These are phyloP conservation scores for Tachystola acroxantha DNA, from an alignment of 2,888 invertebrate species.

Conservation along the genomic window DNA sequence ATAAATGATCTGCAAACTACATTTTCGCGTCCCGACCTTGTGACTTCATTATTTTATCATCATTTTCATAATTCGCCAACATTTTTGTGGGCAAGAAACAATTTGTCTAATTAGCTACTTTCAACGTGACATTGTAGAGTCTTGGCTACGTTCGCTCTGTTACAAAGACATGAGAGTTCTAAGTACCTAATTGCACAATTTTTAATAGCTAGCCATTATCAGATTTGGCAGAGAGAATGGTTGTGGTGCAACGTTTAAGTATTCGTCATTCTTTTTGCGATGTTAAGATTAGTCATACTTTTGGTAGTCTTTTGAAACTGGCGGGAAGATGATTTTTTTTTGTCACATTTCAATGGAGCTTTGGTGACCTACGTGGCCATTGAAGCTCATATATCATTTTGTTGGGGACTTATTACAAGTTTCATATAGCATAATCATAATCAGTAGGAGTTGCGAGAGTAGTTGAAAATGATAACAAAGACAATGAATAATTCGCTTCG, in stretches of 20 bases:
- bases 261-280: neutral
- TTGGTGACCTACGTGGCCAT: no score
- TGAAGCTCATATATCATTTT: no score
- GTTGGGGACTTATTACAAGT: no score
- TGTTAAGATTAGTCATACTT: neutral
- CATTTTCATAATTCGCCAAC: neutral
- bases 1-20: neutral
- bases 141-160: constrained; percentile 16
- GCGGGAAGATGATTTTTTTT: no score
- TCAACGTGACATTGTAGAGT: constrained; percentile 7
- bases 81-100: constrained; percentile 5
- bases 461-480: no score
- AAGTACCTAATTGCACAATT: constrained; percentile 15
- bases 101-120: constrained; percentile 10
- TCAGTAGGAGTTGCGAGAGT: no score
- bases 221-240: constrained; percentile 15
- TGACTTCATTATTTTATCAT: neutral
- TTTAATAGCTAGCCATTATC: constrained; percentile 18
- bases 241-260: constrained; percentile 4
- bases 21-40: no score
- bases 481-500: no score
- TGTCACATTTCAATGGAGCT: no score
- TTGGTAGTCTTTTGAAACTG: neutral
- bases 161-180: constrained; percentile 8
- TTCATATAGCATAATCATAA: no score